Percentiles rank a stretch among this genome's conserved stretches.
Evolutionary conservation across 2,113 vertebrate species (phyloP).

Genomic region (Ia io): DNA sequence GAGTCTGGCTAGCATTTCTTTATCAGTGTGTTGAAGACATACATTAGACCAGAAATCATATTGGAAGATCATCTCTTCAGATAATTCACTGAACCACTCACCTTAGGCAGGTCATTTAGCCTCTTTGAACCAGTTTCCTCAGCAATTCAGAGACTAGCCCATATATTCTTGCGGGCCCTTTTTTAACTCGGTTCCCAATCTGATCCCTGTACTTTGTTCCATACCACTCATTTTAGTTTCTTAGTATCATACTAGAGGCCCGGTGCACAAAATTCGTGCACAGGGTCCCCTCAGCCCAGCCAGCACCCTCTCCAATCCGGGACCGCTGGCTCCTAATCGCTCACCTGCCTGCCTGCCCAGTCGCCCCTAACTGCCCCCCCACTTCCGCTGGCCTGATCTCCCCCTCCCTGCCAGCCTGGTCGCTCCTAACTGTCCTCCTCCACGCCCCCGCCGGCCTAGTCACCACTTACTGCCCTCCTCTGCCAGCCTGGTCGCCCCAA

Average conservation of each 20-base stretch:
- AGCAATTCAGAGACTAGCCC: background rate
- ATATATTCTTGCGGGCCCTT: background rate
- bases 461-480: too few species aligned
- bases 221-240: background rate
- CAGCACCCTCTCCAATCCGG: too few species aligned
- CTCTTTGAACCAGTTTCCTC: slow-evolving; percentile 25
- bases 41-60: background rate
- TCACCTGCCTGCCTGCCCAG: too few species aligned
- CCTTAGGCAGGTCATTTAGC: slow-evolving; percentile 9
- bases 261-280: too few species aligned
- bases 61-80: slow-evolving; percentile 8
- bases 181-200: background rate
- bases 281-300: too few species aligned
- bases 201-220: slow-evolving; percentile 1
- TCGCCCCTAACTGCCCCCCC: too few species aligned
- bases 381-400: too few species aligned
- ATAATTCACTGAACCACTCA: background rate
- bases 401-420: too few species aligned
- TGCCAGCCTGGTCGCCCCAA: too few species aligned
- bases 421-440: too few species aligned
- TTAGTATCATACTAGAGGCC: background rate
- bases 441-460: too few species aligned
- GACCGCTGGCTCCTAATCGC: too few species aligned
- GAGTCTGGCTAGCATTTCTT: background rate
- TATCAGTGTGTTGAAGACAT: background rate